These are phyloP conservation scores for Atta cephalotes DNA, from an alignment of 1,140 invertebrate species.

Conservation along the genomic window DNA sequence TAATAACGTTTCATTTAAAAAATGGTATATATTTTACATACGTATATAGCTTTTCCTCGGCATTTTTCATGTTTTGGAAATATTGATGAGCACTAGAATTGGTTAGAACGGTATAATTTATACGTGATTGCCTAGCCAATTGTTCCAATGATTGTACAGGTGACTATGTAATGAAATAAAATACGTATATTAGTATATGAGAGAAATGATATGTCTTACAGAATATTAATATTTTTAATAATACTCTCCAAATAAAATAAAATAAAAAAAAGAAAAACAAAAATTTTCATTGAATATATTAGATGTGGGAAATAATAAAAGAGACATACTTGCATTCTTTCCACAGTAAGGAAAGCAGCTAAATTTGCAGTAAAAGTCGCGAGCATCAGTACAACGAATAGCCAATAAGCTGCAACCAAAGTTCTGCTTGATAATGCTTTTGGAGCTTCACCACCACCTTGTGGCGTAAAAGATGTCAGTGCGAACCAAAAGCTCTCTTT, in stretches of 20 bases:
- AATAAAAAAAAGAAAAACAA: background rate
- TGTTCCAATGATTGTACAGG: slow-evolving; percentile 96
- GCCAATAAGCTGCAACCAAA: slow-evolving; percentile 96
- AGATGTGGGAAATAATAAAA: background rate
- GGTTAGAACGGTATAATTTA: slow-evolving; percentile 96
- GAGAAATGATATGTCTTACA: slow-evolving; percentile 19
- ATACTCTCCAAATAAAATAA: background rate
- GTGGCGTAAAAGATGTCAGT: slow-evolving; percentile 95
- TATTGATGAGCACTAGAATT: slow-evolving; percentile 93
- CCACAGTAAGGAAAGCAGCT: slow-evolving; percentile 98
- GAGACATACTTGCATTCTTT: slow-evolving; percentile 93
- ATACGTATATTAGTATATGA: background rate
- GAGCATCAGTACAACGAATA: slow-evolving; percentile 96
- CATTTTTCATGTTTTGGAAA: slow-evolving; percentile 96
- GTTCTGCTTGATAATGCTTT: slow-evolving; percentile 94
- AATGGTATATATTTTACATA: slow-evolving; percentile 79
- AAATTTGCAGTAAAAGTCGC: slow-evolving; percentile 99
- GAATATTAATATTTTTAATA: background rate
- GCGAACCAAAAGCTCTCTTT: slow-evolving; percentile 98
- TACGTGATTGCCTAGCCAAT: slow-evolving; percentile 93
- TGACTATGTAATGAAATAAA: slow-evolving; percentile 85
- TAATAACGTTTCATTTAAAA: background rate
- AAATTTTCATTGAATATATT: background rate
- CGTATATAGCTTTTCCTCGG: slow-evolving; percentile 95
- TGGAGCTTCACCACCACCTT: slow-evolving; percentile 95